Evolutionary conservation across 2,888 invertebrate genomes (phyloP), one percentile per base, ranked within the genome.

Genomic region (Apamea epomidion): DNA sequence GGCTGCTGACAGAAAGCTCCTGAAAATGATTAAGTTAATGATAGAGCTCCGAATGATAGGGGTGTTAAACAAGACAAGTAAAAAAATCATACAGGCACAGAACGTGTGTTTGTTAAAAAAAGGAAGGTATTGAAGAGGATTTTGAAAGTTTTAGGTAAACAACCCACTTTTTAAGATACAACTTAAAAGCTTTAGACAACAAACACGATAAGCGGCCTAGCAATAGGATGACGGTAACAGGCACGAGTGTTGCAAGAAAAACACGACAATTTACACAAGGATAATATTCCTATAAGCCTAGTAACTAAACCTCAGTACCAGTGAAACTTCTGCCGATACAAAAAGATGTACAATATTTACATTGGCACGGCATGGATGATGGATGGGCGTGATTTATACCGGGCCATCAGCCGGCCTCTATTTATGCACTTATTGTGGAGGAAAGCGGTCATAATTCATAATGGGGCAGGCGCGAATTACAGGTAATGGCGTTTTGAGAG

Each of bases 401-500:
- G 76, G 85, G 91, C 92, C 90, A 88, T 90, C 90, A 89, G 92
- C 92, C 92, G 92, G 93, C 92, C 94, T 93, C 95, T 96, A 95
- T 96, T 96, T 95, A 95, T 96, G 96, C 96, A 95, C 95, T 96
- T 95, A 96, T 96, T 96, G 96, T 95, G 94, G 92, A 93, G 93
- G 95, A 94, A 95, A 94, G 94, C 95, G 94, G 95, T 95, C 96
- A 96, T 96, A 95, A 96, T 96, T 96, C 96, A 96, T 95, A 94
- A 94, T 92, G 91, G 87, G 87, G 80, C 45, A 76, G 82, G 87
- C 60, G 0, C 73, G 88, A 91, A 87, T 60, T 48, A 90, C 0
- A 83, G 70, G 89, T 32, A 85, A 3, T 1, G 76, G 93, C 91
- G 92, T 54, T 73, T 72, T 74, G 25, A 21, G 60, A 29, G 0